Evolutionary conservation across 2,888 invertebrate genomes (phyloP), one percentile per base, ranked within the genome.

Genomic region (Acrocyrtus sp.): DNA sequence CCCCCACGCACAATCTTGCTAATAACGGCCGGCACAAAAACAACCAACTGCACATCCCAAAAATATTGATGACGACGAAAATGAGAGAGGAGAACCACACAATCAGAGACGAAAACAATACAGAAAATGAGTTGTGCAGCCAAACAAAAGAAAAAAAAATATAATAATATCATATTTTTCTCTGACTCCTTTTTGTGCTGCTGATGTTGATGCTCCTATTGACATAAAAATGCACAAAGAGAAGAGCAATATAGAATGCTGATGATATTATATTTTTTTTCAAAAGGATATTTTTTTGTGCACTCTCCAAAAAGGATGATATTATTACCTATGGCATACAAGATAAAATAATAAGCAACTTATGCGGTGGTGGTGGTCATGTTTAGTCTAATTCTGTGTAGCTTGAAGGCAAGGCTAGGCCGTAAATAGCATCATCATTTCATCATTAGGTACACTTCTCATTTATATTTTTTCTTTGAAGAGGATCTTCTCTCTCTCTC

Each of bases 371-470:
- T 43, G 12, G 10, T 48, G 21, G 19, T 63, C 41, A 47, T 54
- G 19, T 19, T 45, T 19, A n/a, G 19, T 45, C n/a, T n/a, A n/a
- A n/a, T 45, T 45, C 17, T 12, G 4, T 45, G 4, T 45, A 45
- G 69, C 69, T 70, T 39, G 41, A 54, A 56, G 54, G 69, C 34
- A 70, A 69, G 62, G 69, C 26, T 57, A 26, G 56, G 69, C 62
- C 51, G 51, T 54, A 68, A 68, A 68, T 69, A 61, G 62, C 27
- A 69, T 56, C 54, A 27, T 57, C 50, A 66, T 45, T 34, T 58
- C 22, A 22, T 3, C 15, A 41, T 41, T 8, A 24, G 50, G 6
- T 43, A 24, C 48, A 21, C 34, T 54, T 57, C 15, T 17, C 22
- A 10, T 47, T n/a, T n/a, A n/a, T 34, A 34, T 34, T 34, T 34